phyloP scores from a whole-genome alignment of 2,888 invertebrate genomes.

The Peribatodes rhomboidaria region DNA sequence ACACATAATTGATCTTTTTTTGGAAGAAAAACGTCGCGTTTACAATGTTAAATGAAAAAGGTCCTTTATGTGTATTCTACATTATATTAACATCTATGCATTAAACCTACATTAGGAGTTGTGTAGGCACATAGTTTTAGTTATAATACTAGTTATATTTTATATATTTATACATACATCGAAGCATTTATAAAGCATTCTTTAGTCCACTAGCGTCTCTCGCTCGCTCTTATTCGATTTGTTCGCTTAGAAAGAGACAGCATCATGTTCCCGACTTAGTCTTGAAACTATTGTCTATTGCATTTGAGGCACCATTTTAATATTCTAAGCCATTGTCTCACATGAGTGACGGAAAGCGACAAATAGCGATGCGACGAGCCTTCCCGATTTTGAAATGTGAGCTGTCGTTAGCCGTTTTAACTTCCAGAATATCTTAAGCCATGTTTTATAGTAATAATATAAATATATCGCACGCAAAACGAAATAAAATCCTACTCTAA shows the following conservation, averaged over 20 bases:
- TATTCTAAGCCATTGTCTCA: conserved; percentile 8
- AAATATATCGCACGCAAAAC: too few species aligned
- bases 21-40: conserved; percentile 23
- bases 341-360: not conserved
- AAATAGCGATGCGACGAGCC: not conserved
- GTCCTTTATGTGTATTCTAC: conserved; percentile 27
- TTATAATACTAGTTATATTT: conserved; percentile 24
- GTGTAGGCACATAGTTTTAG: conserved; percentile 36
- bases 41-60: conserved; percentile 11
- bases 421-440: too few species aligned
- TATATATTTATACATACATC: conserved; percentile 23
- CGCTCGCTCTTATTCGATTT: conserved; percentile 31
- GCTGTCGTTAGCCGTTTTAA: too few species aligned
- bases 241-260: conserved; percentile 31
- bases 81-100: conserved; percentile 18
- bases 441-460: too few species aligned
- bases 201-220: conserved; percentile 32
- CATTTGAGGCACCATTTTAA: conserved; percentile 44
- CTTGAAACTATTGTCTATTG: conserved; percentile 41
- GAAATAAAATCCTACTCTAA: too few species aligned
- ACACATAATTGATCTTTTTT: conserved; percentile 14
- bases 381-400: not conserved
- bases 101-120: conserved; percentile 21
- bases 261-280: conserved; percentile 23
- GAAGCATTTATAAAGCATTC: conserved; percentile 30